A percentile compares a stretch with the other conserved stretches of the same genome.
These are phyloP conservation scores for Gryllus bimaculatus DNA, from an alignment of 1,140 invertebrate genomes.

Conservation along the genomic window DNA sequence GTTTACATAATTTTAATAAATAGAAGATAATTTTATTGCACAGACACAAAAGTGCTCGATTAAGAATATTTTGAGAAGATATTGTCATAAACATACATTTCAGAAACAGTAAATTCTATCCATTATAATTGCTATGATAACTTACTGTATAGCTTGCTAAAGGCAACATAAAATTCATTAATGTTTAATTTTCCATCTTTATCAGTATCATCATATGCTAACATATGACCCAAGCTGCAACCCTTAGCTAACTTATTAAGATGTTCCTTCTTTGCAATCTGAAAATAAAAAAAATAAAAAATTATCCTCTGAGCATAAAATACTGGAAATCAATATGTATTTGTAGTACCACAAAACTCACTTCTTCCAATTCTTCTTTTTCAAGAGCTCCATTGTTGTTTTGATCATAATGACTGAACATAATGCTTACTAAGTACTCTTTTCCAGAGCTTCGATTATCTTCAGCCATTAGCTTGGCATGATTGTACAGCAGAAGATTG, in stretches of 20 bases:
- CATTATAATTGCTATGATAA: conserved; percentile 21
- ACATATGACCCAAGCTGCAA: conserved; percentile 59
- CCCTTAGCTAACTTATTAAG: conserved; percentile 51
- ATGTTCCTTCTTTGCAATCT: conserved; percentile 53
- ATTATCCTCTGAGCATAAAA: not conserved
- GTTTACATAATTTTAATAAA: too few species aligned
- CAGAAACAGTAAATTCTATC: too few species aligned
- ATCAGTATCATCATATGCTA: conserved; percentile 59
- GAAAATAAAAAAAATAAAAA: conserved; percentile 21
- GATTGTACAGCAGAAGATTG: conserved; percentile 62
- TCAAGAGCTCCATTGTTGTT: conserved; percentile 62
- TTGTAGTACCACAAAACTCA: conserved; percentile 27
- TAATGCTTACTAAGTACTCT: conserved; percentile 62
- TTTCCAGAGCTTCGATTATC: conserved; percentile 49
- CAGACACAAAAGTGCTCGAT: too few species aligned
- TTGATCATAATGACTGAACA: conserved; percentile 69
- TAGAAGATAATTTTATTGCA: too few species aligned
- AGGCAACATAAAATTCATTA: conserved; percentile 67
- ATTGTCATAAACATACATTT: too few species aligned
- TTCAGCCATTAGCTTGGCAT: conserved; percentile 53
- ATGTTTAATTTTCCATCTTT: conserved; percentile 55
- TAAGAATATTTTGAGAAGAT: too few species aligned
- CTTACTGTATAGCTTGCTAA: conserved; percentile 67
- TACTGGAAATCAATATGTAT: not conserved
- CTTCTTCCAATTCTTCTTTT: conserved; percentile 53